These are phyloP conservation scores for Triplophysa siluroides DNA, from an alignment of 2,113 vertebrate genomes.

Conservation along the genomic window DNA sequence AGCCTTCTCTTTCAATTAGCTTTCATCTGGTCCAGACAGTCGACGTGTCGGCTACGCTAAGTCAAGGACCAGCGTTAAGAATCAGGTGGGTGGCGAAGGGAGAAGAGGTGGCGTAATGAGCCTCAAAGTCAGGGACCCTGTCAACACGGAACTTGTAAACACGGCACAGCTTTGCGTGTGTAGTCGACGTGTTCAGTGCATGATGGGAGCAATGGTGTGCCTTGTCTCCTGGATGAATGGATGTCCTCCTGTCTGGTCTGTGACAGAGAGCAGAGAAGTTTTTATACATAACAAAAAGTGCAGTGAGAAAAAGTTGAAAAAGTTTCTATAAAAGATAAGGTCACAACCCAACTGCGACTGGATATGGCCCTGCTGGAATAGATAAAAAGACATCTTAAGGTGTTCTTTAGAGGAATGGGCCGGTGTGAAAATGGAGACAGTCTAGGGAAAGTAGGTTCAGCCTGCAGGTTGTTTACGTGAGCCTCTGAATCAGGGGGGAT, in stretches of 20 bases:
- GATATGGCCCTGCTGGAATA: too few species aligned
- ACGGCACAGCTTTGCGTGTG: conserved; percentile 66
- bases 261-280: conserved; percentile 50
- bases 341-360: background rate
- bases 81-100: conserved; percentile 68
- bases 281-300: background rate
- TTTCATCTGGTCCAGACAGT: conserved; percentile 65
- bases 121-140: background rate
- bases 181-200: conserved; percentile 46
- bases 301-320: background rate
- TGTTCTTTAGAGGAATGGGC: background rate
- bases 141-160: conserved; percentile 60
- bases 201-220: conserved; percentile 70
- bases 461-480: conserved; percentile 75
- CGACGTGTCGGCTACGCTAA: conserved; percentile 59
- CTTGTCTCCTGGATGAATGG: conserved; percentile 72
- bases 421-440: conserved; percentile 29
- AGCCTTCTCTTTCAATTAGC: conserved; percentile 80
- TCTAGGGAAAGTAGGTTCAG: conserved; percentile 60
- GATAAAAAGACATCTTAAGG: background rate
- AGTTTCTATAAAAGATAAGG: background rate
- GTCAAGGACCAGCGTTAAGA: conserved; percentile 61
- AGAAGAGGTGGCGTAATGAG: conserved; percentile 62
- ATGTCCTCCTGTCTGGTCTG: conserved; percentile 56
- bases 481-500: conserved; percentile 76